phyloP scores from a whole-genome alignment of 2,113 vertebrate species.

The Solenodon paradoxus region DNA sequence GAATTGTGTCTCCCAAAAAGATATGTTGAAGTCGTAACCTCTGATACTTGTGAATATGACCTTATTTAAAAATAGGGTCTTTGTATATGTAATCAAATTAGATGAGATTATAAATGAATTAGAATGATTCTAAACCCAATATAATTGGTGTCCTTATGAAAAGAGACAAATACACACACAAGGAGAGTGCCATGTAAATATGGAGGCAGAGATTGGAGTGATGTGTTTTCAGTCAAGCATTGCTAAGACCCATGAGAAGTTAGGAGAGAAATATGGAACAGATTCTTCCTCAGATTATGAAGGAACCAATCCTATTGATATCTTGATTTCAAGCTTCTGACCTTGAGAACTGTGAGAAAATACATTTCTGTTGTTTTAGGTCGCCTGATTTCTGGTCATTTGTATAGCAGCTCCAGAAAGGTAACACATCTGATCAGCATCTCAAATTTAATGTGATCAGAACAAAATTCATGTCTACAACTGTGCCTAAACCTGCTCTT shows the following conservation, averaged over 20 bases:
- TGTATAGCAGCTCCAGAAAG: neutral
- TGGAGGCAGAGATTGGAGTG: no score
- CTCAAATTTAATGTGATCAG: slow-evolving; percentile 20
- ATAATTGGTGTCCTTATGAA: neutral
- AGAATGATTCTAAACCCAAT: neutral
- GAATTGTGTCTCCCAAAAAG: neutral
- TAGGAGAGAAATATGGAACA: no score
- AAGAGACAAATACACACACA: neutral
- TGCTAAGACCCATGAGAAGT: neutral
- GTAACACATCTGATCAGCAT: neutral
- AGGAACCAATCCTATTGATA: no score
- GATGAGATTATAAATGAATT: neutral
- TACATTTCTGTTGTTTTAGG: slow-evolving; percentile 5
- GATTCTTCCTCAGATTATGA: no score
- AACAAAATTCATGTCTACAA: neutral
- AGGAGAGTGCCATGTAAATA: no score
- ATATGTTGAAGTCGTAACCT: neutral
- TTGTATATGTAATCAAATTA: slow-evolving; percentile 29
- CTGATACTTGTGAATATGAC: neutral
- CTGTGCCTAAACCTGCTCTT: neutral
- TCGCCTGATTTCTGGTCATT: neutral
- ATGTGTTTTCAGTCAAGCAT: neutral
- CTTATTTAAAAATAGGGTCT: slow-evolving; percentile 14
- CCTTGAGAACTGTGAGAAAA: neutral
- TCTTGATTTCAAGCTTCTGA: neutral